Evolutionary conservation across 2,797 vertebrate species (phyloP), one percentile per base, ranked within the genome.

Genomic region (Okamejei kenojei): DNA sequence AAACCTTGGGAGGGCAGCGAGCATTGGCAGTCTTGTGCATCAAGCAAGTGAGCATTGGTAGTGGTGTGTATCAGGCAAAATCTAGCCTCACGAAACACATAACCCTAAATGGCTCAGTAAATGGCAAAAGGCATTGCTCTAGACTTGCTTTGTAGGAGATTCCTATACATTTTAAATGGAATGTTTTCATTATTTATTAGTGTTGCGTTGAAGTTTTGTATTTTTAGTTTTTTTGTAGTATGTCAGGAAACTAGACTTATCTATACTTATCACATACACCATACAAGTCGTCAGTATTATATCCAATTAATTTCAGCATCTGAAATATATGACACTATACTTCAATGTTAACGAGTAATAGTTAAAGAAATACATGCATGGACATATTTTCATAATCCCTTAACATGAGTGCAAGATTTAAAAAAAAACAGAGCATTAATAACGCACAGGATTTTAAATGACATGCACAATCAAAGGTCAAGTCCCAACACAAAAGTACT

Each of bases 391-490:
- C 1, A 61, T n/a, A 15, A 88, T 88, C 84, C 84, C 17, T 17
- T 9, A 32, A 65, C n/a, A 32, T 7, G 13, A 88, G 80, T 8
- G 54, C 26, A 86, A 86, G 61, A 58, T 86, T 45, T 45, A 3
- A 3, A 65, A 32, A 65, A 26, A 68, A 15, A 61, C 10, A 29
- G 26, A 63, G 82, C 19, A 32, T 86, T 63, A 88, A 88, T 88
- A 65, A 65, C 1, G 84, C 84, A 32, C 84, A 61, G 81, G 10
- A 29, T 61, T 13, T 84, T 65, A 17, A 32, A 88, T 65, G 61
- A n/a, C 15, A 88, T 88, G 15, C n/a, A 7, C 84, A 88, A 15
- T 35, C 84, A 88, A 88, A 88, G 84, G 84, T 88, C 84, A 88
- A 32, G 84, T 65, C 84, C 63, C 13, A 88, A 65, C 61, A 88